Evolutionary conservation across 2,113 vertebrate species (phyloP).

Genomic region (Ahaetulla prasina): DNA sequence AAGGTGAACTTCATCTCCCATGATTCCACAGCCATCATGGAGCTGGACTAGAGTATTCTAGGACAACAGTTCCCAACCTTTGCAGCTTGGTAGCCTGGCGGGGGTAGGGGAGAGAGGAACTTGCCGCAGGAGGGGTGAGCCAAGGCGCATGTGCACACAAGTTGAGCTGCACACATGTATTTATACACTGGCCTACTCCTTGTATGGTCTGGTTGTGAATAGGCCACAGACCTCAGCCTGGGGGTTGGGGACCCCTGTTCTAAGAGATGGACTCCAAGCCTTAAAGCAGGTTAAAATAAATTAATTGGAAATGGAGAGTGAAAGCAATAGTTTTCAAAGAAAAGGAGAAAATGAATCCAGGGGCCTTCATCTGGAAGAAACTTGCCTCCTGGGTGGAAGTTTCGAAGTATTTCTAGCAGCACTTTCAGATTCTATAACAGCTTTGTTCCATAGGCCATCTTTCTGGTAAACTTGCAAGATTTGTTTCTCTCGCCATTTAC

Average conservation of each 20-base stretch:
- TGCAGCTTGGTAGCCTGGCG: not conserved
- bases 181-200: too few species aligned
- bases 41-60: not conserved
- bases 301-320: constrained; percentile 53
- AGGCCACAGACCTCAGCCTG: not conserved
- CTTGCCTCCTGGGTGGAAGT: not conserved
- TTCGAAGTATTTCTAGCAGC: too few species aligned
- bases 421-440: too few species aligned
- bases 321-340: constrained; percentile 31
- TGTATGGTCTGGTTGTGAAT: accelerated
- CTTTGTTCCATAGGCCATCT: too few species aligned
- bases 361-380: not conserved
- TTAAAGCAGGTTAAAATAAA: constrained; percentile 60
- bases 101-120: not conserved
- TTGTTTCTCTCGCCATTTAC: too few species aligned
- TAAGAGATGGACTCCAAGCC: constrained; percentile 31
- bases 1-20: not conserved
- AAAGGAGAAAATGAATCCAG: not conserved
- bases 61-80: not conserved
- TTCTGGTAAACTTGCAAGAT: too few species aligned
- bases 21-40: not conserved
- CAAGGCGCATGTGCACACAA: not conserved
- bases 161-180: not conserved
- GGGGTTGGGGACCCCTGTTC: not conserved
- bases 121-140: not conserved